Percentiles rank a stretch among this genome's conserved stretches.
Evolutionary conservation across 2,113 vertebrate genomes (phyloP).

Genomic region (Channa maculata): DNA sequence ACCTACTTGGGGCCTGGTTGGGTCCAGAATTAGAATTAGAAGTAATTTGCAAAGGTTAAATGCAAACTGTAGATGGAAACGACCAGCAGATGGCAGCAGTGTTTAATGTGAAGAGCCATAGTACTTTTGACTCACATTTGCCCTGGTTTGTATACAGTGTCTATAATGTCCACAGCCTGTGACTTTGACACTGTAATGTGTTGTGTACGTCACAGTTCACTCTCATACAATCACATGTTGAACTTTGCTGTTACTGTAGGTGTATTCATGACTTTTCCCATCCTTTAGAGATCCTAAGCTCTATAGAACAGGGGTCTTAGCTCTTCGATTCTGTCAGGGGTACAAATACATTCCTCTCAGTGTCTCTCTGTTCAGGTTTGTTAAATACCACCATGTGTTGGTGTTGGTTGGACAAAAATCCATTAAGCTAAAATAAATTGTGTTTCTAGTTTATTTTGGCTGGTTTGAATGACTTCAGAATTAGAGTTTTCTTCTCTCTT

Average conservation of each 20-base stretch:
- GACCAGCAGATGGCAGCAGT: slow-evolving; percentile 75
- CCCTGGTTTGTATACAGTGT: too few species aligned
- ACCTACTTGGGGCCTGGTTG: too few species aligned
- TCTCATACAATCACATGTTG: too few species aligned
- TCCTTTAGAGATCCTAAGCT: neutral
- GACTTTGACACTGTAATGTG: too few species aligned
- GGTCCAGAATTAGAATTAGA: too few species aligned
- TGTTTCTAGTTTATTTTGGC: slow-evolving; percentile 13
- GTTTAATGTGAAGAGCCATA: neutral
- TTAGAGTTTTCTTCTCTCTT: neutral
- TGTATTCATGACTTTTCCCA: too few species aligned
- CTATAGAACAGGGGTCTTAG: neutral
- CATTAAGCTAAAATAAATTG: neutral
- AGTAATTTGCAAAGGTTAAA: neutral
- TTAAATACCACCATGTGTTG: neutral
- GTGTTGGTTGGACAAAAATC: neutral
- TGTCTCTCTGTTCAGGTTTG: neutral
- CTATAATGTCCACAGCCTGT: too few species aligned
- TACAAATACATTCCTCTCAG: neutral
- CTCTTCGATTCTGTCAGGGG: neutral
- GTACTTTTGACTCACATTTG: neutral
- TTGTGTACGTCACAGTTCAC: too few species aligned
- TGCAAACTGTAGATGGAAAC: neutral
- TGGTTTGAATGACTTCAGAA: neutral
- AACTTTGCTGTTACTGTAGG: too few species aligned